Conservation (phyloP, 1,140 invertebrate species). For the Trichogramma pretiosum region DNA sequence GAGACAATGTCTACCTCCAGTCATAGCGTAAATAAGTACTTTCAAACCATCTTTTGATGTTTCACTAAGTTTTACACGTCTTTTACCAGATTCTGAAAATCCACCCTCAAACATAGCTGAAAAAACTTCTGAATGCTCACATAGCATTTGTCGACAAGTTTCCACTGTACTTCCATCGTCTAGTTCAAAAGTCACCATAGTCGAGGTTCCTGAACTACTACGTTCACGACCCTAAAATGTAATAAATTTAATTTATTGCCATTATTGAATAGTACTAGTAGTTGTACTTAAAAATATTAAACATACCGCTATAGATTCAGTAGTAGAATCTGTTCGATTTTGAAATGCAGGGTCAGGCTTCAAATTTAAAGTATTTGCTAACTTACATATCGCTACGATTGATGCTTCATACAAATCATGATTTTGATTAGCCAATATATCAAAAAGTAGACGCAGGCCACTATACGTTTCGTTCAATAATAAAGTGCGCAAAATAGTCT, state of each 20-base stretch:
- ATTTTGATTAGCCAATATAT: conserved; percentile 21
- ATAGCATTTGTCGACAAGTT: conserved; percentile 52
- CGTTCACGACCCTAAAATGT: too few relatives aligned
- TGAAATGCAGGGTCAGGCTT: too few relatives aligned
- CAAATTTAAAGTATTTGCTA: conserved; percentile 31
- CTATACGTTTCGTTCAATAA: conserved; percentile 32
- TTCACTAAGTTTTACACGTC: conserved; percentile 47
- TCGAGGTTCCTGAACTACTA: too few relatives aligned
- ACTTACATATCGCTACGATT: conserved; percentile 33
- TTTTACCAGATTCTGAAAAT: conserved; percentile 56
- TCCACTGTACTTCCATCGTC: conserved; percentile 54
- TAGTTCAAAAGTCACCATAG: conserved; percentile 54
- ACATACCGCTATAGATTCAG: too few relatives aligned
- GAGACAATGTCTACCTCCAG: conserved; percentile 39
- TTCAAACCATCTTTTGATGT: conserved; percentile 49
- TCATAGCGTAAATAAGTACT: conserved; percentile 44
- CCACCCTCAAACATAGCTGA: conserved; percentile 55
- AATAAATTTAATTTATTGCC: too few relatives aligned
- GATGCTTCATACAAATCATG: conserved; percentile 32
- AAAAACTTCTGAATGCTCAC: conserved; percentile 56
- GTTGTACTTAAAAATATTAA: too few relatives aligned
- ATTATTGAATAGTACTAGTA: too few relatives aligned
- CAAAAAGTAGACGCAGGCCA: conserved; percentile 34
- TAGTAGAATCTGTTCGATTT: too few relatives aligned
- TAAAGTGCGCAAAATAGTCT: conserved; percentile 21